Evolutionary conservation across 2,888 invertebrate species (phyloP).

Genomic region (Epinotia bilunana): DNA sequence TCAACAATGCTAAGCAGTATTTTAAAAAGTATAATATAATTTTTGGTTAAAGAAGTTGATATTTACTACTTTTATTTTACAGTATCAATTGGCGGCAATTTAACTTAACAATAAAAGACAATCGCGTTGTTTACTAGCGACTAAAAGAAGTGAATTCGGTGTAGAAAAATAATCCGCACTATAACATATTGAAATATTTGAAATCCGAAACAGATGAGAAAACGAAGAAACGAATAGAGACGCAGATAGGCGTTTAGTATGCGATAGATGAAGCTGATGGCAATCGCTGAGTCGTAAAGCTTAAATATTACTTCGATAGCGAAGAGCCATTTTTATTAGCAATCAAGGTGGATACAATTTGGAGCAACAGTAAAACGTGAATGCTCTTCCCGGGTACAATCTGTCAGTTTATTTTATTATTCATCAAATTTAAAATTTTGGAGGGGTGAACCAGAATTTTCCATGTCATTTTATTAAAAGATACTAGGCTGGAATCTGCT

Average conservation of each 20-base stretch:
- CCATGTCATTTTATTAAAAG: not conserved
- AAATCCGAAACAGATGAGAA: not conserved
- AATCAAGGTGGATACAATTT: conserved; percentile 38
- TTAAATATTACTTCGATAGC: conserved; percentile 42
- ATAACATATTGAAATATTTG: not conserved
- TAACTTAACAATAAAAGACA: too few relatives aligned
- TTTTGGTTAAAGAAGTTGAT: too few relatives aligned
- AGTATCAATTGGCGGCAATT: too few relatives aligned
- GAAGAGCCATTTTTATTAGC: conserved; percentile 39
- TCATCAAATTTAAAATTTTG: conserved; percentile 26
- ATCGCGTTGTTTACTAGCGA: too few relatives aligned
- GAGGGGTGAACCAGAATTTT: not conserved
- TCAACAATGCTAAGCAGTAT: too few relatives aligned
- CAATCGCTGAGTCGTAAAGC: conserved; percentile 44
- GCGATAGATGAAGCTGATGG: conserved; percentile 58
- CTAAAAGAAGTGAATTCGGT: too few relatives aligned
- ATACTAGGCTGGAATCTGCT: not conserved
- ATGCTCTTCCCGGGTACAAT: conserved; percentile 14
- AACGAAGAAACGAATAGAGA: not conserved
- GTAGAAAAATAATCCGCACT: too few relatives aligned
- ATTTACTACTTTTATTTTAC: too few relatives aligned
- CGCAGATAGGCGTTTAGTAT: conserved; percentile 52
- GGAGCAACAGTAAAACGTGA: conserved; percentile 31
- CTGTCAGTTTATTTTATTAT: conserved; percentile 35
- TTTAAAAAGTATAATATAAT: too few relatives aligned